These are phyloP conservation scores for Coptotermes formosanus DNA, from an alignment of 1,140 invertebrate species.

Conservation along the genomic window DNA sequence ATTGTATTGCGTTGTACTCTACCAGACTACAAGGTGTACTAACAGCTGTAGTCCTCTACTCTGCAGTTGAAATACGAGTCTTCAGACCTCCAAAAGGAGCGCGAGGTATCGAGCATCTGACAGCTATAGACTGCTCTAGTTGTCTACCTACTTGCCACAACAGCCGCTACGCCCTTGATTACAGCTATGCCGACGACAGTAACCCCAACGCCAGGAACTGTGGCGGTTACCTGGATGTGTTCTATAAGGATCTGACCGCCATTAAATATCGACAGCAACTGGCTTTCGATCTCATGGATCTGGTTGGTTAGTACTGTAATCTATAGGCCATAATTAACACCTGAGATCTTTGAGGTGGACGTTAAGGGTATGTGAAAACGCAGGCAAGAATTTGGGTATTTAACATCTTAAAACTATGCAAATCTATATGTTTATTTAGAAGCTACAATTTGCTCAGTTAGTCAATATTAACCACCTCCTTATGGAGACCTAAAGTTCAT, in stretches of 20 bases:
- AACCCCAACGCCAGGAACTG: background rate
- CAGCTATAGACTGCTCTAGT: conserved; percentile 35
- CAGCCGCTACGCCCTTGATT: conserved; percentile 36
- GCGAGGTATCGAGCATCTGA: conserved; percentile 34
- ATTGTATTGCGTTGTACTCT: too few relatives aligned
- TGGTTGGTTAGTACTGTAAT: conserved; percentile 35
- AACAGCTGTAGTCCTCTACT: background rate
- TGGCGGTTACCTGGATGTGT: conserved; percentile 38
- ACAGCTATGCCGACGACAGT: conserved; percentile 31
- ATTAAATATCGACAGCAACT: conserved; percentile 38
- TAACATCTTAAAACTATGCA: too few relatives aligned
- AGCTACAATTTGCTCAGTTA: too few relatives aligned
- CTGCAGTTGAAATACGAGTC: background rate
- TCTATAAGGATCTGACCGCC: conserved; percentile 37
- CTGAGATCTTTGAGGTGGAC: too few relatives aligned
- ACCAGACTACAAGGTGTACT: too few relatives aligned
- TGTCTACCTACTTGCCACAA: conserved; percentile 39
- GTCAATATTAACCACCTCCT: too few relatives aligned
- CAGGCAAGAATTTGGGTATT: too few relatives aligned
- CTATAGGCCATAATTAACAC: too few relatives aligned
- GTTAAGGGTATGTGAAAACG: too few relatives aligned
- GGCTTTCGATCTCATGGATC: conserved; percentile 37
- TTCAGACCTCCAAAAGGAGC: conserved; percentile 34
- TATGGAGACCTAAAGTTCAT: too few relatives aligned
- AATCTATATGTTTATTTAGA: too few relatives aligned